Base-by-base conservation (phyloP, 2,113 vertebrate genomes). In the Illadopsis cleaveri region DNA sequence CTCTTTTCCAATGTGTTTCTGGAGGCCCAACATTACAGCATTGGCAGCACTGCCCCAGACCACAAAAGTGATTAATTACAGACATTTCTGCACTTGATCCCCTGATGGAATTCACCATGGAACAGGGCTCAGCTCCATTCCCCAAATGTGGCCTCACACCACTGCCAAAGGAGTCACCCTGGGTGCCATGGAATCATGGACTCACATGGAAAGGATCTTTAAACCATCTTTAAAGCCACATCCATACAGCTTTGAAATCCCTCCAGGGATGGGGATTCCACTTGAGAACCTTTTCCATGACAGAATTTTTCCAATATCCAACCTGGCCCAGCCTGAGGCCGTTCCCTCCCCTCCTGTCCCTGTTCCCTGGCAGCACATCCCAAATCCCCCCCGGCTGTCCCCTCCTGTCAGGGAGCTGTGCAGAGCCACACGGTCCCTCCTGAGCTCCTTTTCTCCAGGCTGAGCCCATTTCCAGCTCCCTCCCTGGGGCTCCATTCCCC, bases 311-410 rank as follows among this genome's bases (percentile, higher is more conserved):
- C n/a, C n/a, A n/a, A n/a, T n/a, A n/a, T n/a, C 56, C 40, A 30
- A 0, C 1, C 24, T 30, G 1, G 33, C 3, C 3, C 78, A 69
- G 7, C 28, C 8, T 45, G 45, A 38, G 60, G 33, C 13, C 0
- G 0, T 8, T 82, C 8, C 27, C 15, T 42, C 76, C 64, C 1
- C 5, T 86, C 42, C 76, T 57, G 75, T 38, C 38, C 68, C 45
- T 53, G 24, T 30, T 12, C 40, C 35, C 40, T 48, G 40, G 2
- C 6, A 82, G 25, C 30, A 76, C 3, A 47, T 1, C 40, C n/a
- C 0, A 0, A 60, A 61, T 61, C 22, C 2, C 2, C 4, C 19
- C 3, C 6, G 0, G 8, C 27, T 73, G 51, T 16, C 12, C 9
- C 5, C 24, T 75, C 53, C n/a, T 60, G 17, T 0, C 47, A 77